Percentiles rank a stretch among this genome's conserved stretches.
phyloP scores from a whole-genome alignment of 2,888 invertebrate species.

The Aleiodes alternator region DNA sequence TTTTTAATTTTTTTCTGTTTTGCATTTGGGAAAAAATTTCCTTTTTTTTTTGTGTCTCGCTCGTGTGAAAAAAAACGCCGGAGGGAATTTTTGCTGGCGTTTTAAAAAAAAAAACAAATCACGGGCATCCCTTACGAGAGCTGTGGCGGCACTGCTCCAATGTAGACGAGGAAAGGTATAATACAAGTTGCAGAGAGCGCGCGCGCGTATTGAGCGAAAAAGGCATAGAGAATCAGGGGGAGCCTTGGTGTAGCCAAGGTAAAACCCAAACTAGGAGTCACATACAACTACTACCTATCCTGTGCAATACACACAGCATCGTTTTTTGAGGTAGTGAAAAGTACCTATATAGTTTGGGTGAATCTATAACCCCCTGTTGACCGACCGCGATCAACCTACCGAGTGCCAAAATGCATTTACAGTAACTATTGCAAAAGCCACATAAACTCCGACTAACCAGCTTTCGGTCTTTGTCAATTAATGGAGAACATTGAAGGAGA shows the following conservation, averaged over 20 bases:
- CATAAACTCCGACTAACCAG: too few species aligned
- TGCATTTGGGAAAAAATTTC: too few species aligned
- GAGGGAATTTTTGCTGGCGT: constrained; percentile 51
- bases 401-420: background rate
- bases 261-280: constrained; percentile 49
- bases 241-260: constrained; percentile 16
- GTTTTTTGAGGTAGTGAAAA: background rate
- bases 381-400: constrained; percentile 24
- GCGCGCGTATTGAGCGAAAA: constrained; percentile 68
- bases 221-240: constrained; percentile 48
- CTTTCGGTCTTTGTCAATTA: too few species aligned
- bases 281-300: constrained; percentile 46
- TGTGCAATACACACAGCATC: constrained; percentile 37
- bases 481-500: too few species aligned
- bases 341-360: constrained; percentile 26
- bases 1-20: background rate
- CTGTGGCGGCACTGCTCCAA: constrained; percentile 72
- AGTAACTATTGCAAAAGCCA: too few species aligned
- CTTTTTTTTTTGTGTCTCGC: background rate
- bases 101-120: constrained; percentile 59
- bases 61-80: constrained; percentile 50
- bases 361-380: constrained; percentile 35
- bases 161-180: constrained; percentile 59
- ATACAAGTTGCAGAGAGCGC: constrained; percentile 61
- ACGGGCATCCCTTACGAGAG: constrained; percentile 73